Percentiles rank a stretch among this genome's conserved stretches.
These are phyloP conservation scores for Seriola aureovittata DNA, from an alignment of 2,113 vertebrate genomes.

Conservation along the genomic window DNA sequence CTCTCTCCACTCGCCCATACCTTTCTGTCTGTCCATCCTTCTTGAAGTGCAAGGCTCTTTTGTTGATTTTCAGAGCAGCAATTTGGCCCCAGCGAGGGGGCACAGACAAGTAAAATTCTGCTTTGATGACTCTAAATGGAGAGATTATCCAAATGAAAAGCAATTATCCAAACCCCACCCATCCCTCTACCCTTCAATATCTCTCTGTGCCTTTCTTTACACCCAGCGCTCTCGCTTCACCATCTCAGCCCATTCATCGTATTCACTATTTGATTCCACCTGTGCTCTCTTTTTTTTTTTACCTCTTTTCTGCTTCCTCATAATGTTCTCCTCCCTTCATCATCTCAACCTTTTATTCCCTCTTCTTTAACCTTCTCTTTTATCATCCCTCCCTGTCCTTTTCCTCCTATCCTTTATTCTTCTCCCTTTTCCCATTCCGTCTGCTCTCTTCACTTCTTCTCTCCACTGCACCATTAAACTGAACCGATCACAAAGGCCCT, in stretches of 20 bases:
- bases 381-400: constrained; percentile 24
- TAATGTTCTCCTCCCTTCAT: constrained; percentile 42
- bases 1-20: constrained; percentile 36
- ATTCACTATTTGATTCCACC: constrained; percentile 68
- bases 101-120: constrained; percentile 71
- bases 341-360: constrained; percentile 45
- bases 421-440: constrained; percentile 7
- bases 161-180: constrained; percentile 75
- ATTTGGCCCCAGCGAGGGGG: constrained; percentile 70
- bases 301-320: constrained; percentile 23
- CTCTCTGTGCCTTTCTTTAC: constrained; percentile 43
- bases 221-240: constrained; percentile 15
- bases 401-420: neutral
- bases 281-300: constrained; percentile 34
- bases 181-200: constrained; percentile 58
- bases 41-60: constrained; percentile 58
- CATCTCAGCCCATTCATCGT: constrained; percentile 62
- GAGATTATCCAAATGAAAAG: constrained; percentile 81
- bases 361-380: constrained; percentile 42
- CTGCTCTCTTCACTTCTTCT: constrained; percentile 6
- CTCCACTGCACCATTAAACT: constrained; percentile 50
- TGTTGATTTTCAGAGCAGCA: constrained; percentile 76
- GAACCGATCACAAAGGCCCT: constrained; percentile 52
- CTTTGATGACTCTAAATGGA: constrained; percentile 80
- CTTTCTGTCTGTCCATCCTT: constrained; percentile 47